Percentiles rank a stretch among this genome's conserved stretches.
These are phyloP conservation scores for Scopus umbretta DNA, from an alignment of 2,113 vertebrate genomes.

Conservation along the genomic window DNA sequence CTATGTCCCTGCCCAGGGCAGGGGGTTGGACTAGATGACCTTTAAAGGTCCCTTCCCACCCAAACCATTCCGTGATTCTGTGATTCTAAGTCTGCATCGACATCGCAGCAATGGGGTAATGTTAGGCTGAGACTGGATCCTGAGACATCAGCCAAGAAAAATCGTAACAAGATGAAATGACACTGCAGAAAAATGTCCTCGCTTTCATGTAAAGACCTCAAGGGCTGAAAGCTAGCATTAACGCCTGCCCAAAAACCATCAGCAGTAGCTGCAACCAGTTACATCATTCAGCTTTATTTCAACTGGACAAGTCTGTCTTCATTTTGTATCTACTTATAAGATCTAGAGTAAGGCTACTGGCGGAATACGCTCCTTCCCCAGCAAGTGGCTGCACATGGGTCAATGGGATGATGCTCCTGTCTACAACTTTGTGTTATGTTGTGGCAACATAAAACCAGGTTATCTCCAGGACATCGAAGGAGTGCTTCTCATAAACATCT, in stretches of 20 bases:
- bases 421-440: not conserved
- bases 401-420: accelerated
- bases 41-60: not conserved
- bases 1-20: not conserved
- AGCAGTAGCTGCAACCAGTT: not conserved
- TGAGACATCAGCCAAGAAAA: not conserved
- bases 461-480: not conserved
- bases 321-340: not conserved
- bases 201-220: not conserved
- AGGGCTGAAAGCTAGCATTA: not conserved
- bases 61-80: not conserved
- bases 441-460: not conserved
- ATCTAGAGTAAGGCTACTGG: not conserved
- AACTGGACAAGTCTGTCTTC: not conserved
- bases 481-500: slow-evolving; percentile 1
- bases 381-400: not conserved
- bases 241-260: not conserved
- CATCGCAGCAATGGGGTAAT: not conserved
- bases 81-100: not conserved
- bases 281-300: not conserved
- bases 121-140: not conserved
- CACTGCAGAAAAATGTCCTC: not conserved
- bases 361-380: not conserved
- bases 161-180: not conserved
- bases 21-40: not conserved